Base-by-base conservation (phyloP, 2,797 vertebrate genomes). In the Petrocephalus sullivani region DNA sequence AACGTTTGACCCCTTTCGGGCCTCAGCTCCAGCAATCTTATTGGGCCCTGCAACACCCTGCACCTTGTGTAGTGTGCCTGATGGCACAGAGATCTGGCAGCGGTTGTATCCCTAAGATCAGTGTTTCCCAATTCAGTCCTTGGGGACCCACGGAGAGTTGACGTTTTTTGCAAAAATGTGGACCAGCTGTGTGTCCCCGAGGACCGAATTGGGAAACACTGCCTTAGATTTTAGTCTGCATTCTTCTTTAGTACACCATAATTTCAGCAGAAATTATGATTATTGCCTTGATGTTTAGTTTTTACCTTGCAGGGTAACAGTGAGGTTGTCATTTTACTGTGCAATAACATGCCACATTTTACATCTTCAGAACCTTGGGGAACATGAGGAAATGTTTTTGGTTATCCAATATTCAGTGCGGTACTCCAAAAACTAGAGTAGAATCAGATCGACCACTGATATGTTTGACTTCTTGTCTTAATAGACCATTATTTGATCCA, bases 1-100 rank as follows among this genome's bases (percentile, higher is more conserved):
- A 90, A 91, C 88, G 91, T 91, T 92, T 91, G 90, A 89, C 91
- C 91, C 91, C 91, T 67, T 90, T 90, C 88, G 86, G 88, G 86
- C 53, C 71, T 61, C 87, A 82, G 41, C 21, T 46, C 46, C 4
- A 12, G 49, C n/a, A 46, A 56, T 71, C 75, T 57, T 85, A 51
- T 14, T 19, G 37, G 33, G 21, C 33, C 57, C 16, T 2, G 21
- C 46, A 2, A 10, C 58, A 49, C 64, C 16, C 60, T 19, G 3
- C 6, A 33, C 53, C 84, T 7, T 8, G n/a, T 10, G 21, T 10
- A 10, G 28, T 14, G 23, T 3, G 12, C 14, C 53, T 33, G 9
- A 28, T 28, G 51, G 9, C 2, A 16, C 71, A 78, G 71, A 16
- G 33, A 33, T 3, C 33, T 4, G 0, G 28, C 61, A 33, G 21